Percentiles rank a stretch among this genome's conserved stretches.
Conservation (phyloP, 2,113 vertebrate species). For the Empidonax alnorum region DNA sequence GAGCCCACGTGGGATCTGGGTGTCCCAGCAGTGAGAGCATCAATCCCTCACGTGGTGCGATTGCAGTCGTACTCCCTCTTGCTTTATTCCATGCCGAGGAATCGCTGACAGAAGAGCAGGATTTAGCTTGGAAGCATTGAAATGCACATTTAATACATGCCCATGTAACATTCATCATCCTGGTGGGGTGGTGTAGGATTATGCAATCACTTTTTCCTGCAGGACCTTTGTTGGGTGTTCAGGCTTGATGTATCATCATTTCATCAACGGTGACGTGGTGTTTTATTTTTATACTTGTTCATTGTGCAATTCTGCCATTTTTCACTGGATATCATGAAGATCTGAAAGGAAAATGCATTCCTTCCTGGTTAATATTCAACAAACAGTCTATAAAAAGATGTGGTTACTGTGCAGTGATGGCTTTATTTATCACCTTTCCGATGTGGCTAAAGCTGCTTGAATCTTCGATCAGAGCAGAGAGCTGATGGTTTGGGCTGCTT, state of each 20-base stretch:
- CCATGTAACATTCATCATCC: rapidly evolving
- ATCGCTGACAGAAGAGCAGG: background rate
- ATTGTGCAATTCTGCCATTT: background rate
- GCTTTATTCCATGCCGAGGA: rapidly evolving
- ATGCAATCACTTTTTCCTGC: background rate
- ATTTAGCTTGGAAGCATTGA: background rate
- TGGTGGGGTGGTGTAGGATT: background rate
- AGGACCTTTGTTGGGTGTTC: background rate
- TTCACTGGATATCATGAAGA: background rate
- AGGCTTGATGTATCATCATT: background rate
- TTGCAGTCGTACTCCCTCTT: background rate
- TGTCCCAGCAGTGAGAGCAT: background rate
- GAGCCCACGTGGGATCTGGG: background rate
- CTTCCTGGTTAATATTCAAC: background rate
- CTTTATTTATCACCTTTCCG: background rate
- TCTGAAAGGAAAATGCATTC: background rate
- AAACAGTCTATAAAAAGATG: background rate
- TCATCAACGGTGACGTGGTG: background rate
- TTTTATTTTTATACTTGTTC: background rate
- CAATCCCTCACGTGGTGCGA: background rate
- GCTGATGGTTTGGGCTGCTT: background rate
- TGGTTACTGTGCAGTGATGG: background rate
- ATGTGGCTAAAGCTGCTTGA: background rate
- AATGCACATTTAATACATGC: rapidly evolving
- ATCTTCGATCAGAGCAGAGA: background rate